Conservation (phyloP, 2,797 vertebrate genomes). For the Pteropus rufus region DNA sequence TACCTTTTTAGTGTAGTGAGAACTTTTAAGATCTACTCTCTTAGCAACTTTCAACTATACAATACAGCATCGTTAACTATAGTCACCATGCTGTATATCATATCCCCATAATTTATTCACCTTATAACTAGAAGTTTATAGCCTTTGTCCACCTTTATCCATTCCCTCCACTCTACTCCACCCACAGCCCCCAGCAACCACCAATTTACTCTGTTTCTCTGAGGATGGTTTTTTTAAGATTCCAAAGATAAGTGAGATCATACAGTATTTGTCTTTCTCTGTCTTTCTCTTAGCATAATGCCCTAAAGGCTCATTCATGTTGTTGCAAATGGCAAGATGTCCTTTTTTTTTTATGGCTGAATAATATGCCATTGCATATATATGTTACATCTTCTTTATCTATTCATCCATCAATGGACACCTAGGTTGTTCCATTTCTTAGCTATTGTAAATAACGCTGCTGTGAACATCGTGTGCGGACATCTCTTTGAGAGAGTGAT, state of each 20-base stretch:
- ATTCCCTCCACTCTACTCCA: neutral
- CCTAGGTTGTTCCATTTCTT: neutral
- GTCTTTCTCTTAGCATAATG: neutral
- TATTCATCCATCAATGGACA: neutral
- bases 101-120: neutral
- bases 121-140: neutral
- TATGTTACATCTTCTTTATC: neutral
- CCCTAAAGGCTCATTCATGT: neutral
- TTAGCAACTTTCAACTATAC: neutral
- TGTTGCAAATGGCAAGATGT: neutral
- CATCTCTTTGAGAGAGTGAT: neutral
- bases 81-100: neutral
- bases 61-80: neutral
- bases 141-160: neutral
- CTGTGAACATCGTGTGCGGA: neutral
- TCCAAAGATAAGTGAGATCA: neutral
- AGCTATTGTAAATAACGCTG: neutral
- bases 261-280: neutral
- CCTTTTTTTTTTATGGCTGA: neutral
- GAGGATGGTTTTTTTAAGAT: neutral
- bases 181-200: neutral
- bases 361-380: neutral
- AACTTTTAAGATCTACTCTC: neutral
- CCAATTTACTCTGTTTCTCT: neutral
- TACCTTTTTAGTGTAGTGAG: neutral